Evolutionary conservation across 2,888 invertebrate genomes (phyloP).

Genomic region (Bugula neritina): DNA sequence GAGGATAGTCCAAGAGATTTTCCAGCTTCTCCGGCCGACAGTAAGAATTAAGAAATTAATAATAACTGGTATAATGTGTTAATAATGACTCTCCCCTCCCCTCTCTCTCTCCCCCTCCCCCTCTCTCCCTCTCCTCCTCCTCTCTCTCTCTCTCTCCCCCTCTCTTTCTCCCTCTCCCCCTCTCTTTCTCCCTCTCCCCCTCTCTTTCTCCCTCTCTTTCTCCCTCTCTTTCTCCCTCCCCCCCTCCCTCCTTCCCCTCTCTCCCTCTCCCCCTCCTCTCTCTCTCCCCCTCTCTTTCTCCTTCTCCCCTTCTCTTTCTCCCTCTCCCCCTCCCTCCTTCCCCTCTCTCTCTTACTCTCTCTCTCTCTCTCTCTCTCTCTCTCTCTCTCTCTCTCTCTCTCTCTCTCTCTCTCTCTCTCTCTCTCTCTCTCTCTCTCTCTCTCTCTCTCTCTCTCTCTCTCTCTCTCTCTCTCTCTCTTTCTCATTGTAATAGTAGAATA

Average conservation of each 20-base stretch:
- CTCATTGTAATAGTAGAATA: too few species aligned
- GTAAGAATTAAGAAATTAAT: too few species aligned
- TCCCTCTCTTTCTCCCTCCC: conserved; percentile 14
- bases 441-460: conserved; percentile 13
- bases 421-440: conserved; percentile 23
- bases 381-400: conserved; percentile 13
- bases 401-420: conserved; percentile 16
- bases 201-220: conserved; percentile 23
- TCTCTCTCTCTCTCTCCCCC: too few species aligned
- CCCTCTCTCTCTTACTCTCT: conserved; percentile 32
- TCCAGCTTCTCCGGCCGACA: too few species aligned
- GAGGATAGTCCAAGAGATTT: too few species aligned
- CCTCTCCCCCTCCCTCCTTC: conserved; percentile 31
- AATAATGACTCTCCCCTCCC: too few species aligned
- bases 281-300: neutral
- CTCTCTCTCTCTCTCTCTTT: conserved; percentile 15
- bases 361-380: conserved; percentile 30
- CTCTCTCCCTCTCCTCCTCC: too few species aligned
- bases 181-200: too few species aligned
- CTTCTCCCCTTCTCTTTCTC: conserved; percentile 28
- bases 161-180: too few species aligned
- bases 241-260: neutral
- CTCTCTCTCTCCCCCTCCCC: too few species aligned
- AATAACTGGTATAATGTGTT: too few species aligned
- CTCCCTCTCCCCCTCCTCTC: conserved; percentile 16